These are phyloP conservation scores for Uloborus plumipes DNA, from an alignment of 2,888 invertebrate genomes.

Conservation along the genomic window DNA sequence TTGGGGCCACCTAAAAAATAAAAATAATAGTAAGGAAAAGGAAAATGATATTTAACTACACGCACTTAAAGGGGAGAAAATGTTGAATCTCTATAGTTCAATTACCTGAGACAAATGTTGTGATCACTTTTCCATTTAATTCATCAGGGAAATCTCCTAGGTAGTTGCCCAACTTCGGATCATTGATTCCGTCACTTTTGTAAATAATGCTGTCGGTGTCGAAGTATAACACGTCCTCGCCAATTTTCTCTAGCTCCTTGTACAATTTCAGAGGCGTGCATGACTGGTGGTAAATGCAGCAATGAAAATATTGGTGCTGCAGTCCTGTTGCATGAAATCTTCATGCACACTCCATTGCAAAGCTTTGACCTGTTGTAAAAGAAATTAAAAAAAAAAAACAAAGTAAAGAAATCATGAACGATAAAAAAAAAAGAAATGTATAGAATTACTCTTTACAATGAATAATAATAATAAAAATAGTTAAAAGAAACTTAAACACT, in stretches of 20 bases:
- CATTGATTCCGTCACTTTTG: background rate
- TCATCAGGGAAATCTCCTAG: slow-evolving; percentile 17
- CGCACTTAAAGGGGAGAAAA: no score
- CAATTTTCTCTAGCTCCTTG: background rate
- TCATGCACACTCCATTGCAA: background rate
- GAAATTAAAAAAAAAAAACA: background rate
- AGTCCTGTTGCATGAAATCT: background rate
- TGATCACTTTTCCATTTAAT: background rate
- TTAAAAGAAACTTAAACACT: no score
- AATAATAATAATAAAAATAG: no score
- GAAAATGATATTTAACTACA: background rate
- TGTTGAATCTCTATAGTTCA: no score
- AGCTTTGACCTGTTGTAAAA: slow-evolving; percentile 4
- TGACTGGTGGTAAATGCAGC: background rate
- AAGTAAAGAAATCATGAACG: no score
- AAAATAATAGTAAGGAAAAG: background rate
- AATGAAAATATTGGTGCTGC: background rate
- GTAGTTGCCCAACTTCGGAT: background rate
- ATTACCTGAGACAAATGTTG: slow-evolving; percentile 18
- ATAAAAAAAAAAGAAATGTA: no score
- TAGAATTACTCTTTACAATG: no score
- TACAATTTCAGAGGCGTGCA: background rate
- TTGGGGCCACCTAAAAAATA: slow-evolving; percentile 12
- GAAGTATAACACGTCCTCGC: background rate
- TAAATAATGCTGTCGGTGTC: background rate